These are phyloP conservation scores for Apteryx mantelli DNA, from an alignment of 2,113 vertebrate genomes.

Conservation along the genomic window DNA sequence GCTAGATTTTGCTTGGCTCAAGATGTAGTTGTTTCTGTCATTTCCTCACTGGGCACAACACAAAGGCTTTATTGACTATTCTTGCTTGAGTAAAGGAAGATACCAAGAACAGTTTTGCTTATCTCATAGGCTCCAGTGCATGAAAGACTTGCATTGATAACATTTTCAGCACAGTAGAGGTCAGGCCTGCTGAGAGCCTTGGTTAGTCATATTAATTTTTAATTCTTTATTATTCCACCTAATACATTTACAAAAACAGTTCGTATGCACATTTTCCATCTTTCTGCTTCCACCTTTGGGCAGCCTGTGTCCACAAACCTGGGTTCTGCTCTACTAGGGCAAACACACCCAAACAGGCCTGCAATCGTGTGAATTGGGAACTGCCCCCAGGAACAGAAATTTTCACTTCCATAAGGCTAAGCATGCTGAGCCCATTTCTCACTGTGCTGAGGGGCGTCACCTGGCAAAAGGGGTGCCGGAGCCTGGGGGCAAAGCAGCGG, in stretches of 20 bases:
- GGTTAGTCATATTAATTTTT: background rate
- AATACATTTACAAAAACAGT: background rate
- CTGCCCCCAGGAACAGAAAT: accelerated
- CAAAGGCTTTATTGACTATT: slow-evolving; percentile 45
- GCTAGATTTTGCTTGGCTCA: slow-evolving; percentile 41
- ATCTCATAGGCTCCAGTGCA: background rate
- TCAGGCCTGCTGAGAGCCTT: background rate
- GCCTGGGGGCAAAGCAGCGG: accelerated
- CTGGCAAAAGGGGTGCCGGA: background rate
- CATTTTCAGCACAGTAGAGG: background rate
- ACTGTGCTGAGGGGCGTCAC: background rate
- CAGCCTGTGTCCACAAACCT: background rate
- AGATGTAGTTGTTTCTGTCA: background rate
- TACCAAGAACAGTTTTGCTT: slow-evolving; percentile 16
- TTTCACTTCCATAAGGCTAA: background rate
- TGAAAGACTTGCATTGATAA: background rate
- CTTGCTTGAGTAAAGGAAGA: slow-evolving; percentile 21
- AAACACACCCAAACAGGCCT: background rate
- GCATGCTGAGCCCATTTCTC: background rate
- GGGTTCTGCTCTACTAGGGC: background rate
- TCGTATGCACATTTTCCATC: background rate
- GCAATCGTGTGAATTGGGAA: background rate
- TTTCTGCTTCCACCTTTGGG: background rate
- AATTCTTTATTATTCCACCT: background rate
- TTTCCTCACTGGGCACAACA: background rate